Evolutionary conservation across 2,797 vertebrate genomes (phyloP).

Genomic region (Chromobotia macracanthus): DNA sequence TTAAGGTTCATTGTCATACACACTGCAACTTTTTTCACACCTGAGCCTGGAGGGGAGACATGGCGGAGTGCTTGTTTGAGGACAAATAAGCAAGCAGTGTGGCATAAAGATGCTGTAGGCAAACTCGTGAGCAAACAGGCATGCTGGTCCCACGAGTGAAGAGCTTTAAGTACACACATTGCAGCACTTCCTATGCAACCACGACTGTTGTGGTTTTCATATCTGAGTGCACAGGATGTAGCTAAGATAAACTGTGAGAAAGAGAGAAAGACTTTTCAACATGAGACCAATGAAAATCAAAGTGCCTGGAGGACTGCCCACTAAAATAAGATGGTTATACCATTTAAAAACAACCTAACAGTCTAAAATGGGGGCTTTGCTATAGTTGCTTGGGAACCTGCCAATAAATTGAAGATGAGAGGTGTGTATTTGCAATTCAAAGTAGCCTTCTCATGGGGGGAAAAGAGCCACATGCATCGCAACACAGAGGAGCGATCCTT

Average conservation of each 20-base stretch:
- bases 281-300: conserved; percentile 6
- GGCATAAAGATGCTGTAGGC: conserved; percentile 30
- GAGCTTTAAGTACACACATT: conserved; percentile 34
- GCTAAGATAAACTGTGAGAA: conserved; percentile 38
- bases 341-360: conserved; percentile 8
- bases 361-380: conserved; percentile 49
- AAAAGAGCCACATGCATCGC: conserved; percentile 30
- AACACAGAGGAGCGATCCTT: conserved; percentile 38
- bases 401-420: conserved; percentile 58
- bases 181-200: conserved; percentile 58
- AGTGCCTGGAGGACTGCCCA: conserved; percentile 22
- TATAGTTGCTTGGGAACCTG: conserved; percentile 57
- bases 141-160: conserved; percentile 34
- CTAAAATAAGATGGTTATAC: conserved; percentile 22
- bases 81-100: conserved; percentile 42
- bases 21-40: not conserved
- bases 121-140: conserved; percentile 33
- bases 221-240: conserved; percentile 44
- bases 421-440: conserved; percentile 60
- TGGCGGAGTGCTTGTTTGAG: conserved; percentile 32
- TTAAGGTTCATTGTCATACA: conserved; percentile 41
- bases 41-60: conserved; percentile 3
- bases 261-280: not conserved
- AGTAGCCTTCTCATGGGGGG: conserved; percentile 39
- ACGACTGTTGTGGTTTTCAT: conserved; percentile 59